These are phyloP conservation scores for Phycodurus eques DNA, from an alignment of 2,113 vertebrate genomes.

Conservation along the genomic window DNA sequence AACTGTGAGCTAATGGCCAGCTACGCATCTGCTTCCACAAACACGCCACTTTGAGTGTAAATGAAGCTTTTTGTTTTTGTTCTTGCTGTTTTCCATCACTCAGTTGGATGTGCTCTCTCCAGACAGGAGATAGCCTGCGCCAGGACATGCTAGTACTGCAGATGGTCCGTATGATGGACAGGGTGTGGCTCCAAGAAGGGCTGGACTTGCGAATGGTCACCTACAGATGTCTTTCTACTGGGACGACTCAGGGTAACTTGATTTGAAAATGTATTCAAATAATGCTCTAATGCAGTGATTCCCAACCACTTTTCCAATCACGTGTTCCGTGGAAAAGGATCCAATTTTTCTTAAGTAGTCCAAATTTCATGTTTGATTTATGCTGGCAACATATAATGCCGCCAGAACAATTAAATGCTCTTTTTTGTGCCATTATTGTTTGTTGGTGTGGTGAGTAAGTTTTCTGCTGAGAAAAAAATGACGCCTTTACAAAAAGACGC, in stretches of 20 bases:
- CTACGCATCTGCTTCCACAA: background rate
- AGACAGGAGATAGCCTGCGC: constrained; percentile 91
- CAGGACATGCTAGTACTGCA: constrained; percentile 97
- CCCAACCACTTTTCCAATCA: too few species aligned
- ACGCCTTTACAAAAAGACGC: too few species aligned
- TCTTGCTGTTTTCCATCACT: background rate
- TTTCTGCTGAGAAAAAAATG: background rate
- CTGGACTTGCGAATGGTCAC: constrained; percentile 94
- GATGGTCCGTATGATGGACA: constrained; percentile 91
- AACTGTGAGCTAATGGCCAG: background rate
- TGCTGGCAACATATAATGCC: too few species aligned
- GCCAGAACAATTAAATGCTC: too few species aligned
- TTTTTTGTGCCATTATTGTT: too few species aligned
- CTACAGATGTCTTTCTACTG: constrained; percentile 88
- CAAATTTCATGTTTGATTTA: too few species aligned
- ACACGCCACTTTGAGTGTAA: background rate
- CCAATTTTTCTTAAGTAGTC: too few species aligned
- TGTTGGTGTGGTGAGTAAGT: background rate
- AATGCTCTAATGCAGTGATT: background rate
- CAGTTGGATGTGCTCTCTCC: constrained; percentile 14
- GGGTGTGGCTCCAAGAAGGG: constrained; percentile 88
- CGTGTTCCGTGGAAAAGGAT: too few species aligned
- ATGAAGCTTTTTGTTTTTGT: background rate
- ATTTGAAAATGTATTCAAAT: background rate
- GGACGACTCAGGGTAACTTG: constrained; percentile 78